Conservation (phyloP, 2,888 invertebrate genomes). For the Thysanoteuthis rhombus region DNA sequence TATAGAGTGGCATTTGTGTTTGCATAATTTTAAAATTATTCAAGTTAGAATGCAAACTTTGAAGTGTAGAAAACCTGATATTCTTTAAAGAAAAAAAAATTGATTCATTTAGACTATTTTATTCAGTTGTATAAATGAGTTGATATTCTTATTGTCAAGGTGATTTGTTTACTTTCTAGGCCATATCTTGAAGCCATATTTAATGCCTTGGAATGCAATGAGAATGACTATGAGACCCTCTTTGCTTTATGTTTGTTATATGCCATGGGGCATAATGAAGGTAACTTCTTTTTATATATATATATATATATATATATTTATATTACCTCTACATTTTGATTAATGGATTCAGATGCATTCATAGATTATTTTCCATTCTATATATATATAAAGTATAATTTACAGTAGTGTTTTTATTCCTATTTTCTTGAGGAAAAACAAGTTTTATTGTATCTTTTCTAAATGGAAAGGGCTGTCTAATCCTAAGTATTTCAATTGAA, state of each 20-base stretch:
- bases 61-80: background rate
- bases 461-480: background rate
- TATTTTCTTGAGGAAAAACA: background rate
- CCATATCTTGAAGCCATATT: conserved; percentile 91
- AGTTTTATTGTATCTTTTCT: too few relatives aligned
- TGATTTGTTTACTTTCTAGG: conserved; percentile 67
- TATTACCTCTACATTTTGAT: background rate
- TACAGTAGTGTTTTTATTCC: background rate
- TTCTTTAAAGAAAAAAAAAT: background rate
- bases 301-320: too few relatives aligned
- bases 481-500: background rate
- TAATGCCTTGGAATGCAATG: conserved; percentile 85
- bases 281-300: conserved; percentile 70
- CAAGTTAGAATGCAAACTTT: too few relatives aligned
- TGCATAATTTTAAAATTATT: too few relatives aligned
- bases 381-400: background rate
- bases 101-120: background rate
- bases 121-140: background rate
- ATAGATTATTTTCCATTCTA: background rate
- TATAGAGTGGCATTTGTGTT: too few relatives aligned
- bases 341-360: background rate
- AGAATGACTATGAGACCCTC: conserved; percentile 93
- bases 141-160: background rate
- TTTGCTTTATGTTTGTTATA: conserved; percentile 91
- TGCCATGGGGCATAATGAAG: conserved; percentile 92